Evolutionary conservation across 2,113 vertebrate species (phyloP).

Genomic region (Amia ocellicauda): DNA sequence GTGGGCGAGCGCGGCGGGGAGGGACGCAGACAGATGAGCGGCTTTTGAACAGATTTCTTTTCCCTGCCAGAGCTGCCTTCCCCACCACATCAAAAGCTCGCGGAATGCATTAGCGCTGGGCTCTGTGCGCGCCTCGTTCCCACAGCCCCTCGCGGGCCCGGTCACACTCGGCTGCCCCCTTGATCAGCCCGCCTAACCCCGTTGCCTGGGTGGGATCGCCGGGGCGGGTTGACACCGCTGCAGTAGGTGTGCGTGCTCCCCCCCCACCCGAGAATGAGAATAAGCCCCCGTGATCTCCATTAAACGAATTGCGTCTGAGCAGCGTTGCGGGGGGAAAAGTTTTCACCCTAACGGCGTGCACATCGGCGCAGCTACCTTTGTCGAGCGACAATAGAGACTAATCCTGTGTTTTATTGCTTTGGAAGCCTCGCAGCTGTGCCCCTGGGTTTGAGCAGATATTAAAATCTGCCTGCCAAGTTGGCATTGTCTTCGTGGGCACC

Average conservation of each 20-base stretch:
- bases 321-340: neutral
- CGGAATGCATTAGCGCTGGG: neutral
- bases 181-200: neutral
- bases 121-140: neutral
- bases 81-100: slow-evolving; percentile 1
- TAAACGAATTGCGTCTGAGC: neutral
- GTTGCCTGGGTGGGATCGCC: neutral
- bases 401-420: slow-evolving; percentile 6
- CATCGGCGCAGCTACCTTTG: neutral
- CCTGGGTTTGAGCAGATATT: slow-evolving; percentile 8
- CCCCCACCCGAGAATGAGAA: neutral
- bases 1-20: neutral
- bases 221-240: neutral
- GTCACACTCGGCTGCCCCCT: neutral
- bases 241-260: neutral
- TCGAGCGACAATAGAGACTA: neutral
- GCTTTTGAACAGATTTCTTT: neutral
- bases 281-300: neutral
- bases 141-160: neutral
- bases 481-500: slow-evolving; percentile 2
- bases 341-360: neutral
- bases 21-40: neutral
- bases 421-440: slow-evolving; percentile 18
- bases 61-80: neutral
- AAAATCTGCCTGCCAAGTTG: slow-evolving; percentile 1